Percentiles rank a stretch among this genome's conserved stretches.
Evolutionary conservation across 2,888 invertebrate species (phyloP).

Genomic region (Polyploca ridens): DNA sequence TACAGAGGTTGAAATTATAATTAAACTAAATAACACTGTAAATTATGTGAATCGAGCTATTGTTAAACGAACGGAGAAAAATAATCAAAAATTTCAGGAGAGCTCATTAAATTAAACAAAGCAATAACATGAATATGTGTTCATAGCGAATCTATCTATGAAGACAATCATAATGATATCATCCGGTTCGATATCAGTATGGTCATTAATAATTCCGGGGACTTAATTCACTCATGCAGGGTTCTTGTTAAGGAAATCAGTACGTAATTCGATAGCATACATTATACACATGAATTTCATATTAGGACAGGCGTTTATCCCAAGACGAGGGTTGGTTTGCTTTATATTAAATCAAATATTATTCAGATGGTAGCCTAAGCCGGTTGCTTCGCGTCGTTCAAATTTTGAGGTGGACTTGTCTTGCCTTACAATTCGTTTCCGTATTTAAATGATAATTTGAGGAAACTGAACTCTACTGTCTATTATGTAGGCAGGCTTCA

Average conservation of each 20-base stretch:
- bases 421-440: too few relatives aligned
- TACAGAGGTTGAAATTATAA: too few relatives aligned
- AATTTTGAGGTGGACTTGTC: not conserved
- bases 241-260: not conserved
- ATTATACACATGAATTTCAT: not conserved
- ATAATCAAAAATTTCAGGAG: too few relatives aligned
- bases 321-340: not conserved
- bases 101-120: too few relatives aligned
- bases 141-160: not conserved
- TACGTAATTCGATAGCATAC: slow-evolving; percentile 9
- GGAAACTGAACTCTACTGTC: too few relatives aligned
- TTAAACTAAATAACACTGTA: too few relatives aligned
- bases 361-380: not conserved
- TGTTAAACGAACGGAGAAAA: too few relatives aligned
- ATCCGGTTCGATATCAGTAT: not conserved
- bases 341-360: slow-evolving; percentile 3
- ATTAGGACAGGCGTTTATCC: not conserved
- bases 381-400: not conserved
- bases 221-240: not conserved
- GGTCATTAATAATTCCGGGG: slow-evolving; percentile 3
- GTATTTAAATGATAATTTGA: not conserved
- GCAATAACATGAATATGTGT: too few relatives aligned
- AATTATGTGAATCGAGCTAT: too few relatives aligned
- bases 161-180: not conserved
- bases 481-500: too few relatives aligned